These are phyloP conservation scores for Furcifer pardalis DNA, from an alignment of 2,797 vertebrate species.

Conservation along the genomic window DNA sequence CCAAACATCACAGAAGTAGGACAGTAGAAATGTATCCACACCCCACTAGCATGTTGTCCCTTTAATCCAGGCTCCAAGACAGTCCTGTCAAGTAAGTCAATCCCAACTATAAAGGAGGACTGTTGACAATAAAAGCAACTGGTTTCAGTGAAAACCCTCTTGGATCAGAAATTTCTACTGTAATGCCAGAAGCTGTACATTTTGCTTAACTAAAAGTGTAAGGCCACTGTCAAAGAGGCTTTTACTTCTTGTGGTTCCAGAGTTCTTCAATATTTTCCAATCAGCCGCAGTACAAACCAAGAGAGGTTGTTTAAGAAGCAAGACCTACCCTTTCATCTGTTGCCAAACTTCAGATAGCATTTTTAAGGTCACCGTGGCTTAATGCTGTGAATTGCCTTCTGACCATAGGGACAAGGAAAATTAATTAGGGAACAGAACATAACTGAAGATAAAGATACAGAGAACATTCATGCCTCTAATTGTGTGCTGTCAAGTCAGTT, in stretches of 20 bases:
- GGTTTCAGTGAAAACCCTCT: neutral
- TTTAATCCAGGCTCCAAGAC: neutral
- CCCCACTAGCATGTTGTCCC: too few species aligned
- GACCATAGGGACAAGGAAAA: neutral
- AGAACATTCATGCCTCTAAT: too few species aligned
- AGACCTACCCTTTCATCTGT: slow-evolving; percentile 9
- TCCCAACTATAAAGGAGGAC: neutral
- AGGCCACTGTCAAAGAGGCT: neutral
- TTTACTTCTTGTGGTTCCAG: neutral
- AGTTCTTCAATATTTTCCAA: slow-evolving; percentile 29
- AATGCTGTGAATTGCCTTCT: slow-evolving; percentile 13
- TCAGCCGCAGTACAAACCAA: slow-evolving; percentile 26
- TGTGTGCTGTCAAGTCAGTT: too few species aligned
- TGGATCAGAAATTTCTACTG: slow-evolving; percentile 37
- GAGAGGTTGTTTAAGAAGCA: slow-evolving; percentile 8
- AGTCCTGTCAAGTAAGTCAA: accelerated
- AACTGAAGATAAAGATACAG: too few species aligned
- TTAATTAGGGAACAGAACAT: neutral
- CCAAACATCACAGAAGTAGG: neutral
- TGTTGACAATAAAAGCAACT: slow-evolving; percentile 30
- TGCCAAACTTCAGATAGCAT: slow-evolving; percentile 51
- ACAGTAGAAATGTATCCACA: neutral
- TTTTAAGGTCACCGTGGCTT: slow-evolving; percentile 21
- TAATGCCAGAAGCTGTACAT: neutral
- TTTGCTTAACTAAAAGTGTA: too few species aligned